A percentile compares a stretch with the other conserved stretches of the same genome.
These are phyloP conservation scores for Vanacampus margaritifer DNA, from an alignment of 2,113 vertebrate genomes.

Conservation along the genomic window DNA sequence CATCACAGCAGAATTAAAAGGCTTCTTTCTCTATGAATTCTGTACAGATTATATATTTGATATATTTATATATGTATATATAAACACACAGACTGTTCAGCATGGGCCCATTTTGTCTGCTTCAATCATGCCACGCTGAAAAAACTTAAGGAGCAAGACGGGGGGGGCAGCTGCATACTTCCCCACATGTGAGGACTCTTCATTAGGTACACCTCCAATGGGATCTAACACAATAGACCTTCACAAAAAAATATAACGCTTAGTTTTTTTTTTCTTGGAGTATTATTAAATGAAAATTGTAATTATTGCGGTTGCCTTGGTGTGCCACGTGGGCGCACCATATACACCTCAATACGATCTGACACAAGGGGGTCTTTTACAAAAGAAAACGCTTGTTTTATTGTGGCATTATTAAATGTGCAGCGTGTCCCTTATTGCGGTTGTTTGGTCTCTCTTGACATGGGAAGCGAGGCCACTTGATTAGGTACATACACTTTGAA, in stretches of 20 bases:
- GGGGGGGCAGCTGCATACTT: not conserved
- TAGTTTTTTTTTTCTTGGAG: not conserved
- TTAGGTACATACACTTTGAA: no score
- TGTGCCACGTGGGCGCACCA: not conserved
- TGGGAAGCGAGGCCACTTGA: no score
- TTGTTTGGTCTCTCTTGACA: no score
- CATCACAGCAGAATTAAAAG: conserved; percentile 64
- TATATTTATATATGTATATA: not conserved
- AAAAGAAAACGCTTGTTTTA: not conserved
- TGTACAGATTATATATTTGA: conserved; percentile 75
- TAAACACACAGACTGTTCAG: conserved; percentile 4
- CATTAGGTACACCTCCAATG: not conserved
- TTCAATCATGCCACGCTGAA: not conserved
- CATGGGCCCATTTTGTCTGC: not conserved
- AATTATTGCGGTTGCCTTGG: not conserved
- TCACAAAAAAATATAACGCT: not conserved
- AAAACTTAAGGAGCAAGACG: not conserved
- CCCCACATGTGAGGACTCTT: not conserved
- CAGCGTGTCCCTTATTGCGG: no score
- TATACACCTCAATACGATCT: not conserved
- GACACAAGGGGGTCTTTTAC: not conserved
- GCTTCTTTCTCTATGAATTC: conserved; percentile 64
- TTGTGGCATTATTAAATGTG: not conserved
- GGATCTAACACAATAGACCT: not conserved
- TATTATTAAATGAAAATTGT: not conserved